These are phyloP conservation scores for Leptodactylus fallax DNA, from an alignment of 2,797 vertebrate genomes.

Conservation along the genomic window DNA sequence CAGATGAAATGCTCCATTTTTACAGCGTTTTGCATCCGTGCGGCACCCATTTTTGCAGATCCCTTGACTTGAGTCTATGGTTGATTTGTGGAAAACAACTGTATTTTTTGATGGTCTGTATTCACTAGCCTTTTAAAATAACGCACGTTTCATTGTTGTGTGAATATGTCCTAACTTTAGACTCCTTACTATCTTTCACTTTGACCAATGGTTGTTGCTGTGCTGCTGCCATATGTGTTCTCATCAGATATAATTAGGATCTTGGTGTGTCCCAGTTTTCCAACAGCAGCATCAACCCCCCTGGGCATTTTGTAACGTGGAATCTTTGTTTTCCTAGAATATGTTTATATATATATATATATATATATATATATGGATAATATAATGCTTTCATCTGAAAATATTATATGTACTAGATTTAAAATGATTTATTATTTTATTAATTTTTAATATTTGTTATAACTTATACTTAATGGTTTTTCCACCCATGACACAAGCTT, in stretches of 20 bases:
- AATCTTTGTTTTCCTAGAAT: background rate
- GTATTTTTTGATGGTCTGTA: too few relatives aligned
- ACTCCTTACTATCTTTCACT: background rate
- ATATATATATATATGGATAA: background rate
- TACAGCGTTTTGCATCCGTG: too few relatives aligned
- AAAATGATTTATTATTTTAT: too few relatives aligned
- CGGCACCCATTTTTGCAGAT: too few relatives aligned
- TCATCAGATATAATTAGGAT: constrained; percentile 21
- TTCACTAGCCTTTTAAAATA: too few relatives aligned
- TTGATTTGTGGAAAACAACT: too few relatives aligned
- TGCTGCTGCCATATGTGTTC: background rate
- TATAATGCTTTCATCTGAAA: background rate
- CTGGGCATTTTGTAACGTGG: background rate
- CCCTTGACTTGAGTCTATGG: too few relatives aligned
- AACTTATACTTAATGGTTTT: too few relatives aligned
- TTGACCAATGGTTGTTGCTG: background rate
- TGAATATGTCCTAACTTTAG: background rate
- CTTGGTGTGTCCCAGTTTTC: constrained; percentile 7
- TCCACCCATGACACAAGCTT: too few relatives aligned
- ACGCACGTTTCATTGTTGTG: too few relatives aligned
- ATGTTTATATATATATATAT: background rate
- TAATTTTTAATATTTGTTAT: too few relatives aligned
- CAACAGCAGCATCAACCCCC: background rate
- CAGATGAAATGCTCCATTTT: too few relatives aligned
- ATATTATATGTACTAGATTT: background rate